Evolutionary conservation across 2,888 invertebrate genomes (phyloP), one percentile per base, ranked within the genome.

Genomic region (Ormyrus thymus): DNA sequence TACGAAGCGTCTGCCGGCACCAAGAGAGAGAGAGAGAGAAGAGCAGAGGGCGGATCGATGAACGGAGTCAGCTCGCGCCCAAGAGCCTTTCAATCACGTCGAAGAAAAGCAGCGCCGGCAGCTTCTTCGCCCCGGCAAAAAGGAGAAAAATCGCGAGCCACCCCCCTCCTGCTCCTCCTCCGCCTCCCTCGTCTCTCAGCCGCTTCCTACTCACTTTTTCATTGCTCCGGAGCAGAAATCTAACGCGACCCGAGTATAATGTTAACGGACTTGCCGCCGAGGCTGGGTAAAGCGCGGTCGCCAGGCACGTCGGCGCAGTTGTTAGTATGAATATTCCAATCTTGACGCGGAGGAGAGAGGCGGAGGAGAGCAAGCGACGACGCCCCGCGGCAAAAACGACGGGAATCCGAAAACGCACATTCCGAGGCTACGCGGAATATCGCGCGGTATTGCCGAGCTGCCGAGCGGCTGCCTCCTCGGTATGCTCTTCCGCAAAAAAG

Each of bases 281-380:
- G 50, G 10, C 10, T 29, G 53, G 51, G 15, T 10, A 43, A 8
- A 43, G 50, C 59, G 48, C 29, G 29, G 29, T 29, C 29, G 29
- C 4, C 4, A 29, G n/a, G 59, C 46, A 59, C 59, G 29, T 59
- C 43, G 29, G 15, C 10, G 50, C 5, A n/a, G 46, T 70, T 70
- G 59, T 59, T 59, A 59, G 29, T 50, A 62, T 70, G 71, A 65
- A 72, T 72, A 77, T 66, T 77, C 51, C 48, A 51, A 13, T 46
- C 58, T 58, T 50, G 55, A 64, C 56, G 70, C 50, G 48, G 15
- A 29, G 29, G 29, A 29, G 29, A 29, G 29, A 29, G 29, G 29
- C 29, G 29, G 29, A 2, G 29, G 29, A 29, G 0, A 6, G 43
- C 46, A 53, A 29, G 61, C 59, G 29, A 29, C 29, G 29, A 29